These are phyloP conservation scores for Centrocercus urophasianus DNA, from an alignment of 2,113 vertebrate species.

Conservation along the genomic window DNA sequence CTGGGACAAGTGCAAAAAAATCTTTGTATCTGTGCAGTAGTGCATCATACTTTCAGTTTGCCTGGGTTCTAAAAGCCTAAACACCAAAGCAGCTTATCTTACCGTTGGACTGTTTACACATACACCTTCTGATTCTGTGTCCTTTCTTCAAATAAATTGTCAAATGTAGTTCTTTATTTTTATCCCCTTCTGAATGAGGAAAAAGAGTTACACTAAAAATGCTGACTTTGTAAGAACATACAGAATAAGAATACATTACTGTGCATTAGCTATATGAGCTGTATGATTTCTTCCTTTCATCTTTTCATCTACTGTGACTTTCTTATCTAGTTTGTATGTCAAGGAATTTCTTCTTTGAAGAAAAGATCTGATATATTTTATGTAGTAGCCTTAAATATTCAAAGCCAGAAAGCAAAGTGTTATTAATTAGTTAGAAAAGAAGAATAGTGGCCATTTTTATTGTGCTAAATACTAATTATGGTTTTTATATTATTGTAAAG, in stretches of 20 bases:
- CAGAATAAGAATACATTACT: background rate
- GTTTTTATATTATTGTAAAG: background rate
- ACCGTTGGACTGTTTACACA: background rate
- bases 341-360: background rate
- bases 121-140: background rate
- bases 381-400: conserved; percentile 45
- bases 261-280: background rate
- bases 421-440: conserved; percentile 57
- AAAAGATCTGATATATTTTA: background rate
- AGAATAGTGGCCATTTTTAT: conserved; percentile 44
- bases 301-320: background rate
- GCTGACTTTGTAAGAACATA: background rate
- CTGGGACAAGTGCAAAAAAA: background rate
- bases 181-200: background rate
- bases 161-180: background rate
- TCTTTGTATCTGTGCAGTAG: rapidly evolving
- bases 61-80: background rate
- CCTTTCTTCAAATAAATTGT: background rate
- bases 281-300: background rate
- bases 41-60: background rate
- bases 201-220: background rate
- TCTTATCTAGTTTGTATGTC: background rate
- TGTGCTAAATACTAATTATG: conserved; percentile 8
- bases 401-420: conserved; percentile 17
- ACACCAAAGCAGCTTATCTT: background rate